Base-by-base conservation (phyloP, 2,113 vertebrate species). In the Perca fluviatilis region DNA sequence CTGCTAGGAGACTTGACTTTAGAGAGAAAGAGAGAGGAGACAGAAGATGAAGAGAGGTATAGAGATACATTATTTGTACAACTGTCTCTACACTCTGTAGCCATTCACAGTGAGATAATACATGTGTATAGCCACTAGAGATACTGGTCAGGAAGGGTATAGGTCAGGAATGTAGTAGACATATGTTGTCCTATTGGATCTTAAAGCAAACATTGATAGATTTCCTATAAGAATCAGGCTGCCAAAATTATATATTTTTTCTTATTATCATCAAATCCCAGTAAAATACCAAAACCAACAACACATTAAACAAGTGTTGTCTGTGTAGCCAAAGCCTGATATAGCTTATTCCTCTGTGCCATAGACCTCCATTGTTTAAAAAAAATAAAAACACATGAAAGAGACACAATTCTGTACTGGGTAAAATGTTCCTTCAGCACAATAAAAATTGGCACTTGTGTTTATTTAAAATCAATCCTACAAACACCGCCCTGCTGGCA, bases 1-100 rank as follows among this genome's bases (percentile, higher is more conserved):
- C 79, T 77, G 68, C 50, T 14, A 70, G 62, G 77, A 63, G 70
- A 77, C 30, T 58, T 75, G 47, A 72, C 75, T 77, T 81, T n/a
- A 79, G 64, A 85, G 85, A 83, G 79, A 46, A 86, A 80, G 64
- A 65, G 69, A 86, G 60, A 84, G 63, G 36, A 83, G 79, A 74
- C 63, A 64, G 46, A 27, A 60, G 74, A 77, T 64, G 30, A 75
- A 78, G 57, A 69, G 46, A 77, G 47, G 54, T 66, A 50, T 11
- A 86, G 70, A 79, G 69, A 68, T 19, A 43, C 80, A 66, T 60
- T 61, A 70, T 79, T 69, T 74, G 64, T 77, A 77, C 58, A 85
- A 12, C 40, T 66, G 47, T 74, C 53, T 77, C 69, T 53, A 21
- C n/a, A n/a, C 53, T 57, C 16, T 23, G 21, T 2, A 64, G 70